Percentiles rank a stretch among this genome's conserved stretches.
phyloP scores from a whole-genome alignment of 1,140 invertebrate genomes.

The Papilio xuthus region DNA sequence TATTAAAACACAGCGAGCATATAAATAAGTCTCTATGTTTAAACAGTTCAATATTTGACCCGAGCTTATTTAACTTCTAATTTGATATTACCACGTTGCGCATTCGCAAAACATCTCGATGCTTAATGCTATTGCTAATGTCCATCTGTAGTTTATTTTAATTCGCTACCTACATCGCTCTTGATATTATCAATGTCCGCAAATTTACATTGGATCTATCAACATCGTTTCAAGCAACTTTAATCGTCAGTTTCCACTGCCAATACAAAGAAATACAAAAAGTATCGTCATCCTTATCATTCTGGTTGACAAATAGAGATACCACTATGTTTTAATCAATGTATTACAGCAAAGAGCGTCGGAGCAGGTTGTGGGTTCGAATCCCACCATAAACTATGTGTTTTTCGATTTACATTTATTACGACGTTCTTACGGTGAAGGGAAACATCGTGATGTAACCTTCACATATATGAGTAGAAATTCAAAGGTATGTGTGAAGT shows the following conservation, averaged over 20 bases:
- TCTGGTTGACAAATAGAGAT: no score
- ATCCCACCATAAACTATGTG: no score
- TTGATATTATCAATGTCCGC: conserved; percentile 49
- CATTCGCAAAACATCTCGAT: conserved; percentile 49
- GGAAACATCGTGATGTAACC: no score
- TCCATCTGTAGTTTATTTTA: conserved; percentile 54
- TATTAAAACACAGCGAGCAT: background rate
- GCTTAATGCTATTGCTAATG: conserved; percentile 45
- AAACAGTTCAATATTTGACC: conserved; percentile 6
- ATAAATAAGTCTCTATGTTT: conserved; percentile 10
- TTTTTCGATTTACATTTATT: no score
- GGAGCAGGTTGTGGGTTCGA: no score
- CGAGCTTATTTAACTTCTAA: background rate
- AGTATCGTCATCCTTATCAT: background rate
- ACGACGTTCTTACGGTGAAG: no score
- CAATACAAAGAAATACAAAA: background rate
- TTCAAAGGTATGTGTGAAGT: no score
- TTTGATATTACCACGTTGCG: conserved; percentile 59
- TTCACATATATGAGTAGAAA: no score
- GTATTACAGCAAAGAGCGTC: no score
- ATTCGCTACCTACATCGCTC: conserved; percentile 43
- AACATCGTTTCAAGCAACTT: background rate
- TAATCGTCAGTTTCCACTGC: background rate
- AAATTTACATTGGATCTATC: conserved; percentile 26
- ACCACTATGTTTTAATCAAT: no score